These are phyloP conservation scores for Nymphalis polychloros DNA, from an alignment of 2,888 invertebrate genomes.

Conservation along the genomic window DNA sequence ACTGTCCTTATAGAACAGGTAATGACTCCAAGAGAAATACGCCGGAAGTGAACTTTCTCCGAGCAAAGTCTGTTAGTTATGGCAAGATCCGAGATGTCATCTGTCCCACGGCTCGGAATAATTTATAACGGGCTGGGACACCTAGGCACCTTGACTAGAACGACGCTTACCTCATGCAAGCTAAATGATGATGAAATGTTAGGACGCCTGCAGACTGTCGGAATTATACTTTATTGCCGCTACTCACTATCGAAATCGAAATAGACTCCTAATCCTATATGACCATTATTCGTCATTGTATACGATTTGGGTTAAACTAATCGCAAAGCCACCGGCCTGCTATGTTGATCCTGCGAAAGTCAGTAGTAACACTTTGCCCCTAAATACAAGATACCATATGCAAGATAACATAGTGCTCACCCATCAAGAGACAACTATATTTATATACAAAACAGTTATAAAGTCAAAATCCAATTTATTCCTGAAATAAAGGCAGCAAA, in stretches of 20 bases:
- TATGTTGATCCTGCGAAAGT: too few relatives aligned
- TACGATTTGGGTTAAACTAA: too few relatives aligned
- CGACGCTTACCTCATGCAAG: constrained; percentile 8
- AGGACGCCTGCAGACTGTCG: not conserved
- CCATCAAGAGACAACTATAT: too few relatives aligned
- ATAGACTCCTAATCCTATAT: too few relatives aligned
- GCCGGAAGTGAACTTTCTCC: not conserved
- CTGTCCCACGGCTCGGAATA: constrained; percentile 7
- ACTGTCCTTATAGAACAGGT: not conserved
- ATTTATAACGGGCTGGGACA: constrained; percentile 12
- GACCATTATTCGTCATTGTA: too few relatives aligned
- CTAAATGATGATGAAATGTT: constrained; percentile 12
- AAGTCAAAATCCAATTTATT: too few relatives aligned
- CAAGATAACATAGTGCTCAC: too few relatives aligned
- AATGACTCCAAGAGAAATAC: not conserved
- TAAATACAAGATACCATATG: too few relatives aligned
- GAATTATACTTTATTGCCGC: not conserved
- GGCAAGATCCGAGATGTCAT: constrained; percentile 8
- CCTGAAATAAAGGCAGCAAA: too few relatives aligned
- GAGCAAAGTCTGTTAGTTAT: constrained; percentile 4
- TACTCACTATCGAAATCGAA: not conserved
- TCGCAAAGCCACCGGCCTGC: too few relatives aligned
- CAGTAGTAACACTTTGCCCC: too few relatives aligned
- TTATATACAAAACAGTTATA: too few relatives aligned
- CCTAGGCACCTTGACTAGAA: not conserved